Base-by-base conservation (phyloP, 2,888 invertebrate species). In the Drosophila greeni region DNA sequence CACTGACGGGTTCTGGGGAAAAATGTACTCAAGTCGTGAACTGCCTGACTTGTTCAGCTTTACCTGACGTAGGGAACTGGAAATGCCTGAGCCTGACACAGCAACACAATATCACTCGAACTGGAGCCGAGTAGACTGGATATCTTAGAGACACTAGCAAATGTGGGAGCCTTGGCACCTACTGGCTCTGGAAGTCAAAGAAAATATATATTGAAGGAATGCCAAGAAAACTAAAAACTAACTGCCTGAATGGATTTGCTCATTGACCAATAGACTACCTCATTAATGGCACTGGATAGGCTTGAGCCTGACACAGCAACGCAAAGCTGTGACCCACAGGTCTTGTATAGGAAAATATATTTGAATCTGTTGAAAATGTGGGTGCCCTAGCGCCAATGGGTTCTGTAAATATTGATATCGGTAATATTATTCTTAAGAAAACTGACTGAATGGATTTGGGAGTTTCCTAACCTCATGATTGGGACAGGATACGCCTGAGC, bases 401-500 rank as follows among this genome's bases (percentile, higher is more conserved):
- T 18, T 45, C 45, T 37, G 16, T 8, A 23, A 56, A 23, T 24
- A 56, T n/a, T 16, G 3, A 16, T 7, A n/a, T 20, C 2, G 6
- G 6, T 2, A n/a, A 26, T 12, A 6, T 12, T 16, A 9, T 5
- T 8, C n/a, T 5, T 4, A 8, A 14, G 16, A 70, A 62, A 62
- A 74, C 71, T 76, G 80, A 64, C 65, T 42, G 61, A 67, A 37
- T 34, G 45, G 12, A 3, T 4, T 0, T n/a, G 5, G 2, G 1
- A 14, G 9, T 8, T 20, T 11, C 1, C 33, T 34, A 58, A 93
- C 93, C 93, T 92, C 91, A 91, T 92, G 74, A 90, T 84, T 37
- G 94, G 93, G 56, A 92, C 90, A 47, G 94, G 94, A 90, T 90
- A 93, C 39, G 92, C 92, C 88, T 94, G 94, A 71, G 93, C 94